Percentiles rank a stretch among this genome's conserved stretches.
Conservation (phyloP, 2,888 invertebrate genomes). For the Melanostoma scalare region DNA sequence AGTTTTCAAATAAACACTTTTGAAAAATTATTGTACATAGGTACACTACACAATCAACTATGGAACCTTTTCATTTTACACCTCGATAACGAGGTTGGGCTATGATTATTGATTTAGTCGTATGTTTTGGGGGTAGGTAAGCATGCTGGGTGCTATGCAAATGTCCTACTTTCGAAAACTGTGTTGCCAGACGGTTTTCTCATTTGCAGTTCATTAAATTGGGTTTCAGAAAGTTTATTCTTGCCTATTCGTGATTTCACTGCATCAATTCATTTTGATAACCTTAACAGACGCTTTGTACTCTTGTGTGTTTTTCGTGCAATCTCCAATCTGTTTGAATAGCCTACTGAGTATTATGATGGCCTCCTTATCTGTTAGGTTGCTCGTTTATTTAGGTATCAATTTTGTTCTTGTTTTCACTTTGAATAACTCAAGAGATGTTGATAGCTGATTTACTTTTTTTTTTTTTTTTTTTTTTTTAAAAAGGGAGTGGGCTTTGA, state of each 20-base stretch:
- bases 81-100: constrained; percentile 1
- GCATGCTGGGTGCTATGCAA: not conserved
- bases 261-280: constrained; percentile 25
- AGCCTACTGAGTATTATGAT: constrained; percentile 7
- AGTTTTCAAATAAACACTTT: constrained; percentile 28
- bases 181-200: not conserved
- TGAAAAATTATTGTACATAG: constrained; percentile 11
- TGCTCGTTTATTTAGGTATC: not conserved
- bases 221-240: constrained; percentile 19
- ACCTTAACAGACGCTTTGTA: not conserved
- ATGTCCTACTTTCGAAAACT: not conserved
- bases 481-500: too few species aligned
- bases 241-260: constrained; percentile 5
- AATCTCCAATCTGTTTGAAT: not conserved
- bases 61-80: constrained; percentile 21
- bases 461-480: too few species aligned
- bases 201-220: constrained; percentile 39
- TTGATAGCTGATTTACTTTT: too few species aligned
- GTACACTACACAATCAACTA: too few species aligned
- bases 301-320: not conserved
- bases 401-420: constrained; percentile 1
- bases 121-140: not conserved
- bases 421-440: not conserved
- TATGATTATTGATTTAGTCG: not conserved
- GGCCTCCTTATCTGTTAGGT: constrained; percentile 12